Conservation (phyloP, 2,797 vertebrate species). For the Paramormyrops hopkinsi region DNA sequence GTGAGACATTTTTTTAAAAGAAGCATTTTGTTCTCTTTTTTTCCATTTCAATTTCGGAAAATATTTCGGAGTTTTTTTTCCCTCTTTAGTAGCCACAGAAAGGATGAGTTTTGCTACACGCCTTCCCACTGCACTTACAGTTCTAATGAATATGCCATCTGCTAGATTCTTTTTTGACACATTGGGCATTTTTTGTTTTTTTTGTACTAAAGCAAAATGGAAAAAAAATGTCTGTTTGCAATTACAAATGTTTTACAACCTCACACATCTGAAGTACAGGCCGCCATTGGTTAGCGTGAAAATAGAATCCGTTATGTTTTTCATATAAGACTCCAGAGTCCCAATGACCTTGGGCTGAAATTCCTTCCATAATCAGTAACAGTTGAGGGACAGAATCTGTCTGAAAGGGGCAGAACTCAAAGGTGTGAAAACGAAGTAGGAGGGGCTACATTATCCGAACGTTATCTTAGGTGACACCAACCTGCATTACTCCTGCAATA, state of each 20-base stretch:
- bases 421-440: slow-evolving; percentile 1
- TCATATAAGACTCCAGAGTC: slow-evolving; percentile 39
- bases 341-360: slow-evolving; percentile 42
- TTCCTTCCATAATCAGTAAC: slow-evolving; percentile 43
- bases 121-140: slow-evolving; percentile 45
- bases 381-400: slow-evolving; percentile 30
- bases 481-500: neutral
- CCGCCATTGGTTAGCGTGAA: slow-evolving; percentile 27
- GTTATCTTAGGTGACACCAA: neutral
- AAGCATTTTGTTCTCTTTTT: neutral
- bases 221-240: slow-evolving; percentile 43
- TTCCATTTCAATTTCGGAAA: slow-evolving; percentile 33
- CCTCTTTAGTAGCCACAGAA: slow-evolving; percentile 34
- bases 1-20: slow-evolving; percentile 2
- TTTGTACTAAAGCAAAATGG: slow-evolving; percentile 35
- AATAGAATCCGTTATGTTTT: slow-evolving; percentile 44
- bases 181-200: slow-evolving; percentile 36
- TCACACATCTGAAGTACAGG: slow-evolving; percentile 38
- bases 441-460: neutral
- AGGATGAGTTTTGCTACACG: slow-evolving; percentile 42
- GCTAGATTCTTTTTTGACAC: slow-evolving; percentile 41
- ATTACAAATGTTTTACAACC: slow-evolving; percentile 50
- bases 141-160: slow-evolving; percentile 48
- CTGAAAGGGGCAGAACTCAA: neutral
- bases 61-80: slow-evolving; percentile 20